A percentile compares a stretch with the other conserved stretches of the same genome.
phyloP scores from a whole-genome alignment of 2,113 vertebrate genomes.

The Oncorhynchus tshawytscha region DNA sequence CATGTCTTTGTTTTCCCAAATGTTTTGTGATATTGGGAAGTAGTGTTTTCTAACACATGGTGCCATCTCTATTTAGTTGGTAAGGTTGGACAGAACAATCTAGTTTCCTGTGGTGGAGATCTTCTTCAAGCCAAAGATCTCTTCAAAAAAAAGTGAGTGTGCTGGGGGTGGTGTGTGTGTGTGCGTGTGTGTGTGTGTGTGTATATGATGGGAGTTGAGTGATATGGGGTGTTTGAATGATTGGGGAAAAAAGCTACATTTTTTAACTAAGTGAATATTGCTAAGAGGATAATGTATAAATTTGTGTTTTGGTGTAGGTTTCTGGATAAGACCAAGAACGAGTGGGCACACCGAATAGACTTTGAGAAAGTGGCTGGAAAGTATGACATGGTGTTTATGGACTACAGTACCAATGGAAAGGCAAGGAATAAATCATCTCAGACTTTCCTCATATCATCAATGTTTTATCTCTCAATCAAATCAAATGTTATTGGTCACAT shows the following conservation, averaged over 20 bases:
- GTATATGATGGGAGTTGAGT: background rate
- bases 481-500: no score
- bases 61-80: constrained; percentile 72
- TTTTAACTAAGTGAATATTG: no score
- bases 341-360: constrained; percentile 73
- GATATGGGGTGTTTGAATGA: background rate
- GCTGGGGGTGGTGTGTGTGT: constrained; percentile 13
- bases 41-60: background rate
- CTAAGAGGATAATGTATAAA: no score
- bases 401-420: constrained; percentile 70
- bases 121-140: constrained; percentile 82
- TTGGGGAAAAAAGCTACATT: no score
- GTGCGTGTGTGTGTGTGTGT: background rate
- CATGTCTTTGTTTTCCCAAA: background rate
- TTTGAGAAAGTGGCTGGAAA: constrained; percentile 86
- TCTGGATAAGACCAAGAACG: constrained; percentile 87
- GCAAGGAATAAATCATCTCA: constrained; percentile 32
- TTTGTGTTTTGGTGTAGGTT: constrained; percentile 72
- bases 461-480: background rate
- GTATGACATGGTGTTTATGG: constrained; percentile 86
- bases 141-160: constrained; percentile 85
- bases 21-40: background rate
- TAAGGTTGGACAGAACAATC: constrained; percentile 80
- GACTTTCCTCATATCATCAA: background rate
- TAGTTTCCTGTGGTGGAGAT: constrained; percentile 74